Conservation (phyloP, 2,113 vertebrate species). For the Eira barbara region DNA sequence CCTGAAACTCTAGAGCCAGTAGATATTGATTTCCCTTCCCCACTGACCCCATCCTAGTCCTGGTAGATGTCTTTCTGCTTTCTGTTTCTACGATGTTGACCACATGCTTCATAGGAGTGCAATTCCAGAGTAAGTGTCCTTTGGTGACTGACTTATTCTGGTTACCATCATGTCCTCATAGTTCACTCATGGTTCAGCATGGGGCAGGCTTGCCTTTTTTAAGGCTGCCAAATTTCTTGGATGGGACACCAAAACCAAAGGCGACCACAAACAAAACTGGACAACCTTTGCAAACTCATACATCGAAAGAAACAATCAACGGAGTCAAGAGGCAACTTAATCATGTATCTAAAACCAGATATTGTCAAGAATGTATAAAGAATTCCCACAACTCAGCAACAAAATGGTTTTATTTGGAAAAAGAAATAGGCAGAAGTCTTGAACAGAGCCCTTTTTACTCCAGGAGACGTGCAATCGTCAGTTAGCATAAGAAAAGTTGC, state of each 20-base stretch:
- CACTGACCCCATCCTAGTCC: neutral
- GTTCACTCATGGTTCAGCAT: neutral
- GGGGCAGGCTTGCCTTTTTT: rapidly evolving
- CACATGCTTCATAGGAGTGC: rapidly evolving
- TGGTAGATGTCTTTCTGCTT: neutral
- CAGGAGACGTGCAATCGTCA: rapidly evolving
- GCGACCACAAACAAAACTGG: too few relatives aligned
- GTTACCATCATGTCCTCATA: rapidly evolving
- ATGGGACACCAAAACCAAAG: too few relatives aligned
- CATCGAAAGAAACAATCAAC: neutral
- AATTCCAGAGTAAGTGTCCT: neutral
- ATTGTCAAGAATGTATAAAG: neutral
- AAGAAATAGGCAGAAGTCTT: neutral
- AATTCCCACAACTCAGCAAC: too few relatives aligned
- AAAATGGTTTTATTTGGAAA: neutral
- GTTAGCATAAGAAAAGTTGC: neutral
- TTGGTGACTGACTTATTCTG: neutral
- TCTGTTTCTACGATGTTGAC: too few relatives aligned
- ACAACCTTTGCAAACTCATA: neutral
- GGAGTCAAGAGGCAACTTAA: too few relatives aligned
- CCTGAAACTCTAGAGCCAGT: neutral
- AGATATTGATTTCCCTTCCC: rapidly evolving
- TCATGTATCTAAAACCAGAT: rapidly evolving
- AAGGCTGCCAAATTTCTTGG: neutral
- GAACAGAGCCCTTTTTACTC: neutral